phyloP scores from a whole-genome alignment of 2,888 invertebrate genomes.

The Eupeodes latifasciatus region DNA sequence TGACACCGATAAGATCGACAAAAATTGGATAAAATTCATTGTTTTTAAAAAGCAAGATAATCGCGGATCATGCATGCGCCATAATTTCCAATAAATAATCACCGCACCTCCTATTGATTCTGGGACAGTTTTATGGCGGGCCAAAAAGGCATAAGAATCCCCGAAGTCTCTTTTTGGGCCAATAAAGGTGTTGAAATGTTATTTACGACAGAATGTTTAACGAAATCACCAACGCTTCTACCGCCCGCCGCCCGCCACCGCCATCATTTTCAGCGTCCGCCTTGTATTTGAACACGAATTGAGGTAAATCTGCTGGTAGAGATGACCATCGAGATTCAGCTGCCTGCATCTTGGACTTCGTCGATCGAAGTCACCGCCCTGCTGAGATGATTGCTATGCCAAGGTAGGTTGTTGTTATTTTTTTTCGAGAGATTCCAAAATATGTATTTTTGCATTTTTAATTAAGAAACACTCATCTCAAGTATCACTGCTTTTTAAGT shows the following conservation, averaged over 20 bases:
- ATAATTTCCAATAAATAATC: slow-evolving; percentile 68
- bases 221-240: neutral
- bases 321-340: neutral
- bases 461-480: slow-evolving; percentile 32
- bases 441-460: slow-evolving; percentile 60
- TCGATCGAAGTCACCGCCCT: slow-evolving; percentile 22
- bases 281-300: slow-evolving; percentile 64
- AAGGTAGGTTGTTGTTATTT: slow-evolving; percentile 29
- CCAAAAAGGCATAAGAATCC: neutral
- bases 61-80: slow-evolving; percentile 55
- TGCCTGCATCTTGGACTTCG: neutral
- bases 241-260: neutral
- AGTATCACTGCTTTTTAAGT: slow-evolving; percentile 17
- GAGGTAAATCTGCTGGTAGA: neutral
- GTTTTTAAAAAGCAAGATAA: slow-evolving; percentile 55
- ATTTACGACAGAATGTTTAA: slow-evolving; percentile 49
- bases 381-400: slow-evolving; percentile 30
- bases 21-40: slow-evolving; percentile 50
- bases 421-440: neutral
- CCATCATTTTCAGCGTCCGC: neutral
- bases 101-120: slow-evolving; percentile 55
- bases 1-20: slow-evolving; percentile 59
- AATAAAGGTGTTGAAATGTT: slow-evolving; percentile 65
- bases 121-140: slow-evolving; percentile 52
- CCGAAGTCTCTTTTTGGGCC: slow-evolving; percentile 39